Conservation (phyloP, 2,797 vertebrate genomes). For the Myripristis jacobus region DNA sequence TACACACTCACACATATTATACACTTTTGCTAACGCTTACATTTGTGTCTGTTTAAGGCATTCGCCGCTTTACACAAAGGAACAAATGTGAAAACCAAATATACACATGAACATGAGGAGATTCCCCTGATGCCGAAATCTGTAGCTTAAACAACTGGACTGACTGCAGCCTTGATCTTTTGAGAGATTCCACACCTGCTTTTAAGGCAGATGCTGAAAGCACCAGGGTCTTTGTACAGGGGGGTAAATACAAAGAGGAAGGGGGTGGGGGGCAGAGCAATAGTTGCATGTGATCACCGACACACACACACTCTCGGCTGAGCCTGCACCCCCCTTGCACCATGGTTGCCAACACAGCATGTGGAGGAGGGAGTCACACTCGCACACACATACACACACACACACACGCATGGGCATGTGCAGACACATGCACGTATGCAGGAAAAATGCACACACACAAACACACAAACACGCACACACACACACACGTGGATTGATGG, state of each 20-base stretch:
- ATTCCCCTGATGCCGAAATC: constrained; percentile 66
- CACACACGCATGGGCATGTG: no score
- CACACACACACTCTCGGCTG: background rate
- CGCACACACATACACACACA: constrained; percentile 23
- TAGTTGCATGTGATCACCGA: constrained; percentile 25
- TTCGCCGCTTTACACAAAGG: constrained; percentile 71
- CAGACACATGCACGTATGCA: no score
- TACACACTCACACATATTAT: constrained; percentile 38
- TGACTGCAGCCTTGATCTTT: constrained; percentile 73
- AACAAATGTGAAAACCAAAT: constrained; percentile 59
- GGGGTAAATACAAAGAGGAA: constrained; percentile 10
- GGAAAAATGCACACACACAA: no score
- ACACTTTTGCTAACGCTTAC: constrained; percentile 56
- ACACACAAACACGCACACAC: background rate
- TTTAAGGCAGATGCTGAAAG: constrained; percentile 74
- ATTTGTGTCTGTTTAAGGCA: constrained; percentile 79
- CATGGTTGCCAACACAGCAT: constrained; percentile 48
- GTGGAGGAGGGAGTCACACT: constrained; percentile 45
- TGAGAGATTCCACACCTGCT: constrained; percentile 75
- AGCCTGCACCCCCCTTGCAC: constrained; percentile 41
- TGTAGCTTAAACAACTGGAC: constrained; percentile 80
- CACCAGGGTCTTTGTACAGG: constrained; percentile 67
- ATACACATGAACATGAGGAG: constrained; percentile 58
- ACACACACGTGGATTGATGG: constrained; percentile 16
- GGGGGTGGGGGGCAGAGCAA: constrained; percentile 1